Percentiles rank a stretch among this genome's conserved stretches.
Conservation (phyloP, 2,113 vertebrate genomes). For the Piprites chloris region DNA sequence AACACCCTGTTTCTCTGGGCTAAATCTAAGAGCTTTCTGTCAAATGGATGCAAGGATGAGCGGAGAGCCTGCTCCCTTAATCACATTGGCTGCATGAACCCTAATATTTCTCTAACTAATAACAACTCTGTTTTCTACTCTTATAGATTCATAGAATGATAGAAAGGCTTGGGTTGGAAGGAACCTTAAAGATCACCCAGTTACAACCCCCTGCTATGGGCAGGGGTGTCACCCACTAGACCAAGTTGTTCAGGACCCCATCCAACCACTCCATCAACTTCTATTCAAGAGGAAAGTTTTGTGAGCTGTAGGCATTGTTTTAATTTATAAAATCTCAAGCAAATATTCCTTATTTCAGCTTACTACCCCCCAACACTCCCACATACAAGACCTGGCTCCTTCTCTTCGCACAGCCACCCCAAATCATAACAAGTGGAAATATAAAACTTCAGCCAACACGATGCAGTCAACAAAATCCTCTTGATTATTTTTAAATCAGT, state of each 20-base stretch:
- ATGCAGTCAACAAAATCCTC: background rate
- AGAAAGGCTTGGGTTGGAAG: background rate
- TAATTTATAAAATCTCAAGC: background rate
- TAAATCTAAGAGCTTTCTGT: background rate
- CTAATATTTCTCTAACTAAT: background rate
- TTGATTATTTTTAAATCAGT: background rate
- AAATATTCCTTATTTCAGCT: background rate
- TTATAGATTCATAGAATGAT: rapidly evolving
- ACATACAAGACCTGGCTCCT: background rate
- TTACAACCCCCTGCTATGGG: background rate
- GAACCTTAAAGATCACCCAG: background rate
- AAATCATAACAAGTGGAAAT: background rate
- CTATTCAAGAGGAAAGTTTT: background rate
- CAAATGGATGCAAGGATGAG: rapidly evolving
- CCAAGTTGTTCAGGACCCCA: background rate
- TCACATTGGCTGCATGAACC: rapidly evolving
- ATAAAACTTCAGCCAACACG: rapidly evolving
- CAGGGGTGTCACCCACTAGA: background rate
- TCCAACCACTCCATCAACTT: background rate
- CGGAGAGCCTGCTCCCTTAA: background rate
- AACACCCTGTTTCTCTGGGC: rapidly evolving
- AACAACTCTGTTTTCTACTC: background rate
- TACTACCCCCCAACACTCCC: background rate
- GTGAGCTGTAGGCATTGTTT: background rate
- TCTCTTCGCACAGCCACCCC: background rate